phyloP scores from a whole-genome alignment of 2,797 vertebrate genomes.

The Hippoglossus hippoglossus region DNA sequence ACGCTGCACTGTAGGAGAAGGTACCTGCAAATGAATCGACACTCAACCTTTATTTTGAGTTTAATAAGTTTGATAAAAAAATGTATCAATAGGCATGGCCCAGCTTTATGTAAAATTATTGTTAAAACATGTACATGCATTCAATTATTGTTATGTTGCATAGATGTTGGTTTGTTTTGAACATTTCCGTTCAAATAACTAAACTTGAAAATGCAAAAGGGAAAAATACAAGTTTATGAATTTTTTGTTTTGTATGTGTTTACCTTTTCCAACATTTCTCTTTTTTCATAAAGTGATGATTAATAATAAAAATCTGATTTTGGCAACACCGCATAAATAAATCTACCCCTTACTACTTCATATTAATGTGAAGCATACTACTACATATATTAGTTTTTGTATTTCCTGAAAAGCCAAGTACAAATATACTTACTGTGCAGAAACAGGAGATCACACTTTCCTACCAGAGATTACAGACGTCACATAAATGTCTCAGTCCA shows the following conservation, averaged over 20 bases:
- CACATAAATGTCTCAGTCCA: too few relatives aligned
- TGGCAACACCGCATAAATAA: not conserved
- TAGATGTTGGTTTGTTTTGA: not conserved
- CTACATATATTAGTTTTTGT: too few relatives aligned
- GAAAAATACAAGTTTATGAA: not conserved
- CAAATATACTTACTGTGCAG: too few relatives aligned
- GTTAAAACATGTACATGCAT: not conserved
- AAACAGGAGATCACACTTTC: too few relatives aligned
- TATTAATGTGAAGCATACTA: too few relatives aligned
- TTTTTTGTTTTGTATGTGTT: not conserved
- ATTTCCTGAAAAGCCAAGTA: too few relatives aligned
- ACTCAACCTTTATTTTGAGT: constrained; percentile 21
- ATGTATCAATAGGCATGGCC: not conserved
- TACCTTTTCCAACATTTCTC: constrained; percentile 1
- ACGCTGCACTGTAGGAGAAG: constrained; percentile 64
- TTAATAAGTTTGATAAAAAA: constrained; percentile 5
- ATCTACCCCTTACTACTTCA: too few relatives aligned
- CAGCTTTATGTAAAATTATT: not conserved
- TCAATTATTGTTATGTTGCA: not conserved
- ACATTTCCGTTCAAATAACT: too few relatives aligned
- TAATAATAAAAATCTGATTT: not conserved
- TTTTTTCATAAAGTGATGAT: constrained; percentile 2
- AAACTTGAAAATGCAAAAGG: not conserved
- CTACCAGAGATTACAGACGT: too few relatives aligned
- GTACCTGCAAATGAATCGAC: constrained; percentile 63